Conservation (phyloP, 2,888 invertebrate species). For the Hecatera dysodea region DNA sequence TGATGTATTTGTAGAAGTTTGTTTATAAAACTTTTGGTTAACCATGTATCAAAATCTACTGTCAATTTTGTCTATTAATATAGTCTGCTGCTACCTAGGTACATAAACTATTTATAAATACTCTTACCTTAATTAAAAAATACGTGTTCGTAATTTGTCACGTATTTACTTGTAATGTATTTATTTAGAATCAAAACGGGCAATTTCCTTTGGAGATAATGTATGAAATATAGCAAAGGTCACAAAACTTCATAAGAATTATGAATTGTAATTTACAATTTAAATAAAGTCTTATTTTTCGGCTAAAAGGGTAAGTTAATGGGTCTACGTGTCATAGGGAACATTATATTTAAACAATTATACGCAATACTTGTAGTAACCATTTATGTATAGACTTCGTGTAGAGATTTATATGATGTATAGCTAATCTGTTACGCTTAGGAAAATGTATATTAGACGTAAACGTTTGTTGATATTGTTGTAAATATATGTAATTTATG, state of each 20-base stretch:
- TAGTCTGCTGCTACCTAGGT: constrained; percentile 10
- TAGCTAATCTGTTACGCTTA: constrained; percentile 76
- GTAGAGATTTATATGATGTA: constrained; percentile 73
- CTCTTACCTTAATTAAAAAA: not conserved
- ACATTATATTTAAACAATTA: constrained; percentile 69
- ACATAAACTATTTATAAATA: not conserved
- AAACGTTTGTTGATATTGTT: constrained; percentile 84
- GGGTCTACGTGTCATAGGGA: constrained; percentile 75
- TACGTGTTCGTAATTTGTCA: constrained; percentile 28
- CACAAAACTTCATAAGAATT: constrained; percentile 21
- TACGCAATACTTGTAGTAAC: constrained; percentile 65
- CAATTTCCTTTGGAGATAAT: constrained; percentile 6
- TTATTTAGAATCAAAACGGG: not conserved
- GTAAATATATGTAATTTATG: constrained; percentile 84
- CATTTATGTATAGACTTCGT: constrained; percentile 67
- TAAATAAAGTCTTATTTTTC: constrained; percentile 58
- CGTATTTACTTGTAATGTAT: too few species aligned
- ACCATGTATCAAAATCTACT: constrained; percentile 3
- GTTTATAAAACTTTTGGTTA: constrained; percentile 10
- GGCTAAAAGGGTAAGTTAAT: constrained; percentile 74
- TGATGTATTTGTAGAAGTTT: constrained; percentile 14
- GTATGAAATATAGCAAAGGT: constrained; percentile 8
- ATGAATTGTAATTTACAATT: constrained; percentile 38
- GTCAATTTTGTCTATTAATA: constrained; percentile 7
- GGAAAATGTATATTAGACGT: constrained; percentile 73